Percentiles rank a stretch among this genome's conserved stretches.
Evolutionary conservation across 2,113 vertebrate species (phyloP).

Genomic region (Galbula dea): DNA sequence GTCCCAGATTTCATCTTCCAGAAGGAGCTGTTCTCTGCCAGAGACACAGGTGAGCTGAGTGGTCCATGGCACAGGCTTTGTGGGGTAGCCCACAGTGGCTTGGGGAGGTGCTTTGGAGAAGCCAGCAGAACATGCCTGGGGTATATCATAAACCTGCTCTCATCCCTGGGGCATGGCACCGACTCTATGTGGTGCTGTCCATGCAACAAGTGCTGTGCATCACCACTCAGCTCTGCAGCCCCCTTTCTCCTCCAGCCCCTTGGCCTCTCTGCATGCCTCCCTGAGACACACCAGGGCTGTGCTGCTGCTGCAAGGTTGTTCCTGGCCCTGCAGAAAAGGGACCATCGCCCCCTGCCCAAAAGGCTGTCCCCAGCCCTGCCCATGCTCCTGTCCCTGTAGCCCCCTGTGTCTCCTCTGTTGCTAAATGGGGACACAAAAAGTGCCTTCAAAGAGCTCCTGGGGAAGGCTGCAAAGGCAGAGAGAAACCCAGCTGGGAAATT

Average conservation of each 20-base stretch:
- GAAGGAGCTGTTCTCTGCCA: slow-evolving; percentile 31
- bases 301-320: not conserved
- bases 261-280: not conserved
- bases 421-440: not conserved
- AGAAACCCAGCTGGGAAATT: not conserved
- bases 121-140: not conserved
- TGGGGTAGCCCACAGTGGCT: accelerated
- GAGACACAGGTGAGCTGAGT: not conserved
- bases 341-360: not conserved
- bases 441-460: not conserved
- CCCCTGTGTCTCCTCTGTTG: not conserved
- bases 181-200: not conserved
- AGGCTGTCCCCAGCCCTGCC: not conserved
- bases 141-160: not conserved
- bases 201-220: not conserved
- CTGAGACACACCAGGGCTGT: accelerated
- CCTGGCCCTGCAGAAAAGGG: not conserved
- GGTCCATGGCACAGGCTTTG: accelerated
- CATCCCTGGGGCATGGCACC: not conserved
- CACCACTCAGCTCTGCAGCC: not conserved
- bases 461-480: not conserved
- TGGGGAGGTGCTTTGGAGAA: not conserved
- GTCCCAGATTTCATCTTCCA: slow-evolving; percentile 38
- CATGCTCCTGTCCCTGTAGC: not conserved
- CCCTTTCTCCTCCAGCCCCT: not conserved